These are phyloP conservation scores for Nemotelus nigrinus DNA, from an alignment of 2,888 invertebrate genomes.

Conservation along the genomic window DNA sequence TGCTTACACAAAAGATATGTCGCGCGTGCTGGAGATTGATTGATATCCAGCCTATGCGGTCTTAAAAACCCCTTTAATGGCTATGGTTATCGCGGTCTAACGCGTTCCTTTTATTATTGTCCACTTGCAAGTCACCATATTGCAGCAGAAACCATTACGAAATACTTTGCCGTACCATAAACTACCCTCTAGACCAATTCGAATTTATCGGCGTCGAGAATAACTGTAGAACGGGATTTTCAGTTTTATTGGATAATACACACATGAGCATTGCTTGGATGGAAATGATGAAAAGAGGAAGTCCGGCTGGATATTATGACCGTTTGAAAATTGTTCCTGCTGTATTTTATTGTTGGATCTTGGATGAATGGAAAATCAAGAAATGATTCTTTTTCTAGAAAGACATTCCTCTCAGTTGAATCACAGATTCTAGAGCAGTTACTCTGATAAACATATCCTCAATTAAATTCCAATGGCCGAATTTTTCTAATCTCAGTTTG, in stretches of 20 bases:
- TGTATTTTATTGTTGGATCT: no score
- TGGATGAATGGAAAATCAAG: no score
- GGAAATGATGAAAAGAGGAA: no score
- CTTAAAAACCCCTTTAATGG: conserved; percentile 37
- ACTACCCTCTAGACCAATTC: conserved; percentile 32
- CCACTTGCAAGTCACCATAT: conserved; percentile 41
- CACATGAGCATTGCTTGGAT: conserved; percentile 16
- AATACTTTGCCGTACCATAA: conserved; percentile 27
- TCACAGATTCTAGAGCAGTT: no score
- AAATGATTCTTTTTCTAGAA: no score
- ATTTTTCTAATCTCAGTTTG: neutral
- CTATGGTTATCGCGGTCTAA: conserved; percentile 36
- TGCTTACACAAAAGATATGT: no score
- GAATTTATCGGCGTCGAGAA: conserved; percentile 26
- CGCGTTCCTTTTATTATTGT: conserved; percentile 41
- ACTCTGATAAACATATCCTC: no score
- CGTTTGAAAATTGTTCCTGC: no score
- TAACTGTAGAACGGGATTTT: conserved; percentile 29
- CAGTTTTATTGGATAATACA: conserved; percentile 42
- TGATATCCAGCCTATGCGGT: conserved; percentile 40
- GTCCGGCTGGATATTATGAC: conserved; percentile 1
- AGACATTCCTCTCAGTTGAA: no score
- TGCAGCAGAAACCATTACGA: conserved; percentile 10
- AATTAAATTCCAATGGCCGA: no score
- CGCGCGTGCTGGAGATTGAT: conserved; percentile 30